phyloP scores from a whole-genome alignment of 1,140 invertebrate genomes.

The Drosophila teissieri region DNA sequence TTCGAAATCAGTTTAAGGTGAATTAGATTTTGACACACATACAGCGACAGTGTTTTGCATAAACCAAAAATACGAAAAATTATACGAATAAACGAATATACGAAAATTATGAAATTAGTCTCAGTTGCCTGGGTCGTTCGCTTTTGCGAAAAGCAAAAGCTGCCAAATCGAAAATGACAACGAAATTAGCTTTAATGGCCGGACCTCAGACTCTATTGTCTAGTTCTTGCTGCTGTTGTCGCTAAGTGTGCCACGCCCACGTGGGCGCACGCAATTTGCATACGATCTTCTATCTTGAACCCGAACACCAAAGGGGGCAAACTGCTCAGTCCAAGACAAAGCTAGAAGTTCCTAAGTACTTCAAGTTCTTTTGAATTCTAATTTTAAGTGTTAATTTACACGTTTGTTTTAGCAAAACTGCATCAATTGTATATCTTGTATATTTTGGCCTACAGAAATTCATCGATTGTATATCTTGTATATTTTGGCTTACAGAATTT shows the following conservation, averaged over 20 bases:
- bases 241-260: slow-evolving; percentile 27
- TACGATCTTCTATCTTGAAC: background rate
- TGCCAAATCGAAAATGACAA: slow-evolving; percentile 77
- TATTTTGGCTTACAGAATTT: too few relatives aligned
- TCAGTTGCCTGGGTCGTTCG: slow-evolving; percentile 42
- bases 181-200: slow-evolving; percentile 66
- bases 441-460: too few relatives aligned
- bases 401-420: background rate
- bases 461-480: too few relatives aligned
- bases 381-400: too few relatives aligned
- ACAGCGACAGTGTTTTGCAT: slow-evolving; percentile 42
- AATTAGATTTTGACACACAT: slow-evolving; percentile 80
- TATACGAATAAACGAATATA: background rate
- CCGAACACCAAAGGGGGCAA: background rate
- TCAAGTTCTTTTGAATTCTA: too few relatives aligned
- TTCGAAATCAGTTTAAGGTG: slow-evolving; percentile 82
- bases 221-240: background rate
- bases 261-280: slow-evolving; percentile 16
- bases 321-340: background rate
- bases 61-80: slow-evolving; percentile 1
- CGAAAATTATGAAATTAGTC: slow-evolving; percentile 73
- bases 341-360: background rate
- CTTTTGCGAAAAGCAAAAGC: slow-evolving; percentile 57
- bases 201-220: slow-evolving; percentile 22
- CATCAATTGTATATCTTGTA: too few relatives aligned